Percentiles rank a stretch among this genome's conserved stretches.
These are phyloP conservation scores for Oncorhynchus gorbuscha DNA, from an alignment of 2,113 vertebrate genomes.

Conservation along the genomic window DNA sequence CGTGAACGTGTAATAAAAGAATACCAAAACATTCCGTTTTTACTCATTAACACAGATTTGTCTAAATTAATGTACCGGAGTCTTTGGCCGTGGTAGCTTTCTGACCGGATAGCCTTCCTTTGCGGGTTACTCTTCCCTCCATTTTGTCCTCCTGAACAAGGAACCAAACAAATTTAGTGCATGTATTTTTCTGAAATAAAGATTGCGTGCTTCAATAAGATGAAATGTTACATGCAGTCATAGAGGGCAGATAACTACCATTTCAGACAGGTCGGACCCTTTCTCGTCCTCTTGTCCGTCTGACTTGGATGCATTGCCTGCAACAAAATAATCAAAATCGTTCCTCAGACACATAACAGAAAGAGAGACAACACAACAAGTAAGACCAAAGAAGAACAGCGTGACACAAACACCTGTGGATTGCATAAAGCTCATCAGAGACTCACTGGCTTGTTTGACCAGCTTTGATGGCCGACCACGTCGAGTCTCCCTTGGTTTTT, in stretches of 20 bases:
- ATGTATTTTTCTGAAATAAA: neutral
- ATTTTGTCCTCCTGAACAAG: conserved; percentile 58
- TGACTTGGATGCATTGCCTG: conserved; percentile 59
- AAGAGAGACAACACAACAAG: neutral
- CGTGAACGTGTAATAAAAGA: no score
- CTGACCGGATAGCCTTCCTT: conserved; percentile 49
- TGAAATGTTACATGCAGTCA: neutral
- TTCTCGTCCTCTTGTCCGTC: conserved; percentile 63
- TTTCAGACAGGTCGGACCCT: conserved; percentile 55
- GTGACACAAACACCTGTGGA: neutral
- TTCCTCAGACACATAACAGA: no score
- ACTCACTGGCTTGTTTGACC: conserved; percentile 66
- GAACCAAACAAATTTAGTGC: neutral
- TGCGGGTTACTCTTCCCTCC: conserved; percentile 49
- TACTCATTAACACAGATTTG: no score
- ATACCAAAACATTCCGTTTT: no score
- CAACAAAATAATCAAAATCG: conserved; percentile 4
- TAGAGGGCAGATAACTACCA: conserved; percentile 38
- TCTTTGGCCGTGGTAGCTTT: conserved; percentile 35
- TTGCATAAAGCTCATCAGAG: neutral
- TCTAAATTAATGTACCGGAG: conserved; percentile 29
- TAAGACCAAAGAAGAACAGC: neutral
- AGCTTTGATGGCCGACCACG: conserved; percentile 36
- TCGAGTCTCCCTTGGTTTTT: conserved; percentile 24
- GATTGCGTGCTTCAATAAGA: neutral